These are phyloP conservation scores for Meloidogyne hapla DNA, from an alignment of 1,140 invertebrate genomes.

Conservation along the genomic window DNA sequence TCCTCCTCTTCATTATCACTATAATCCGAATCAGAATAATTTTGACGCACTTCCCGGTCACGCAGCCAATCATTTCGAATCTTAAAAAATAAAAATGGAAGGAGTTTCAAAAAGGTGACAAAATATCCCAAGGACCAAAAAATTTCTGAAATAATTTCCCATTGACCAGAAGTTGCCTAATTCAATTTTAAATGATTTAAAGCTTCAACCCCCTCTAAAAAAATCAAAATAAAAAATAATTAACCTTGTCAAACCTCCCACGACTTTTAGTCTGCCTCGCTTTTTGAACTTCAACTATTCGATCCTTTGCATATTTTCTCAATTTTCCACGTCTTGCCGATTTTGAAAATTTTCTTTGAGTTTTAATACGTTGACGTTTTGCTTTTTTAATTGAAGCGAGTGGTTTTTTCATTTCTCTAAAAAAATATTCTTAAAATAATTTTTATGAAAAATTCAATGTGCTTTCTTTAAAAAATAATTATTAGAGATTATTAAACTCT, in stretches of 20 bases:
- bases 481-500: too few relatives aligned
- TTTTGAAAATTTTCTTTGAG: constrained; percentile 24
- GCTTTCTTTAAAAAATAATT: too few relatives aligned
- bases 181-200: too few relatives aligned
- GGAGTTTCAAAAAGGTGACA: not conserved
- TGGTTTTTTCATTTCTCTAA: not conserved
- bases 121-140: not conserved
- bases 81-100: not conserved
- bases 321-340: constrained; percentile 17
- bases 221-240: not conserved
- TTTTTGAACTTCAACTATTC: constrained; percentile 14
- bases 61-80: constrained; percentile 22
- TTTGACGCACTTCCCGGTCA: not conserved
- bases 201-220: not conserved
- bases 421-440: not conserved
- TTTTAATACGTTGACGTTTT: constrained; percentile 13
- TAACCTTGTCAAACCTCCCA: constrained; percentile 12
- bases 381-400: not conserved
- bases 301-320: constrained; percentile 7
- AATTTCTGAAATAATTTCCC: not conserved
- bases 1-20: constrained; percentile 21
- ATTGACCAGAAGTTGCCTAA: too few relatives aligned
- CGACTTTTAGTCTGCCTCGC: not conserved
- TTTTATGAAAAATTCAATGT: not conserved
- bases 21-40: not conserved